Base-by-base conservation (phyloP, 1,140 invertebrate genomes). In the Ostrea edulis region DNA sequence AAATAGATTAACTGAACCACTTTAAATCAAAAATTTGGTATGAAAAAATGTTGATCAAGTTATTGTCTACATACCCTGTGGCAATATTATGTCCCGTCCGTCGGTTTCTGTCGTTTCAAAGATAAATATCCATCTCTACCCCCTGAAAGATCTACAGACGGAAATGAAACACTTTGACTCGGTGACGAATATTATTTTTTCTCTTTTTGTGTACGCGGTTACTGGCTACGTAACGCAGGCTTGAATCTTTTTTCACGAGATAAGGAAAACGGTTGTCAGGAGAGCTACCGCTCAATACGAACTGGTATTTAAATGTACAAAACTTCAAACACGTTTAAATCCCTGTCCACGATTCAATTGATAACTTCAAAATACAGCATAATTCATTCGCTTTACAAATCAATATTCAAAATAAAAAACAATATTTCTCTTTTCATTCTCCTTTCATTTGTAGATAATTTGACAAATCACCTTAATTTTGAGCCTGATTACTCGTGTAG, bases 41-140 rank as follows among this genome's bases (percentile, higher is more conserved):
- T 35, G 9, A 29, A 20, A 3, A 58, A 58, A 71, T 29, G 25
- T 71, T 25, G 68, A 29, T 71, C 29, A 12, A 12, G 1, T 35
- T 22, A 71, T 71, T 71, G 22, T 71, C 68, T 71, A 71, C 68
- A n/a, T 71, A 71, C 68, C 68, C 68, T 71, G 68, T 71, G 68
- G 68, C 68, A 25, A 71, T 71, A 0, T 71, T 29, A 71, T 29
- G 22, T 25, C 12, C 22, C 68, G 29, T 71, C 68, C 68, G 25
- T 25, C 11, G 9, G 5, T 29, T 58, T 20, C 55, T 20, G 55
- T 20, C 12, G 55, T 14, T 58, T 58, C 20, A 58, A 0, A 20
- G 55, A 17, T 17, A 5, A 58, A 58, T 17, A 58, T 58, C 20
- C 55, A 58, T 58, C 20, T 14, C 55, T 20, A 20, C 3, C 0